phyloP scores from a whole-genome alignment of 2,113 vertebrate species.

The Percopsis transmontana region DNA sequence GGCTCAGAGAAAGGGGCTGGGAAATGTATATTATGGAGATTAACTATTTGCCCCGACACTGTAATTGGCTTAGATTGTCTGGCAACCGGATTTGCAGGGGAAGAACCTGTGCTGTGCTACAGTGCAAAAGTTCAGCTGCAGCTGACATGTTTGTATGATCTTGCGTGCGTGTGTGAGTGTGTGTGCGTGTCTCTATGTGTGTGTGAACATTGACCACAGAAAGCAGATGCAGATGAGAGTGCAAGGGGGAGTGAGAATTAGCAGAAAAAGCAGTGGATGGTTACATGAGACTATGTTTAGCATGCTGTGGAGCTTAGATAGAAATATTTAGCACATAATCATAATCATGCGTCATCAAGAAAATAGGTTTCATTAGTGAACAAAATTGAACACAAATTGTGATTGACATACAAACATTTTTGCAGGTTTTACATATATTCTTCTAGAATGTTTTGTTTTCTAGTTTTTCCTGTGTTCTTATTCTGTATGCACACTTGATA shows the following conservation, averaged over 20 bases:
- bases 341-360: too few relatives aligned
- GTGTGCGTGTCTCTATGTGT: conserved; percentile 1
- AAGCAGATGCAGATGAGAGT: neutral
- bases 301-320: conserved; percentile 6
- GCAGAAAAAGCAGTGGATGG: conserved; percentile 6
- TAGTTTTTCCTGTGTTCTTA: too few relatives aligned
- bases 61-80: conserved; percentile 99
- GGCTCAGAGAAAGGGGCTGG: conserved; percentile 73
- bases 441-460: too few relatives aligned
- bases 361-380: too few relatives aligned
- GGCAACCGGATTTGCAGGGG: conserved; percentile 93
- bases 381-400: too few relatives aligned
- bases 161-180: conserved; percentile 12
- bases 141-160: conserved; percentile 50
- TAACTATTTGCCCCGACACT: conserved; percentile 85
- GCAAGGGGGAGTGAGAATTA: conserved; percentile 17
- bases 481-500: conserved; percentile 14
- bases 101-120: conserved; percentile 72
- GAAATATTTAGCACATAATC: too few relatives aligned
- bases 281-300: conserved; percentile 20
- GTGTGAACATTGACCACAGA: conserved; percentile 12
- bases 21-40: conserved; percentile 83
- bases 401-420: too few relatives aligned
- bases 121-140: conserved; percentile 74
- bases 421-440: too few relatives aligned